These are phyloP conservation scores for Catharus fuscescens DNA, from an alignment of 2,113 vertebrate species.

Conservation along the genomic window DNA sequence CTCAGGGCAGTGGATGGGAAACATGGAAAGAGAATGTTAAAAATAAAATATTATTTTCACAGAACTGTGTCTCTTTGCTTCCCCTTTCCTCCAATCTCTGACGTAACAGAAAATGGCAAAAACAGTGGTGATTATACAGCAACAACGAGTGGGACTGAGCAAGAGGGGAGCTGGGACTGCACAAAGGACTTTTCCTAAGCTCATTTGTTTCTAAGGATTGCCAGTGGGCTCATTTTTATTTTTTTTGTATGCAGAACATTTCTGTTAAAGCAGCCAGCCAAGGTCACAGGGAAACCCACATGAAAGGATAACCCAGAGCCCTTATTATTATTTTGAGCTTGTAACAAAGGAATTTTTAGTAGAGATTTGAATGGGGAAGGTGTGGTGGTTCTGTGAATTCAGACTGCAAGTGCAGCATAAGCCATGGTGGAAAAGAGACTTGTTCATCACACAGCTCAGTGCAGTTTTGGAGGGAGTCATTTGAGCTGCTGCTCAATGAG, in stretches of 20 bases:
- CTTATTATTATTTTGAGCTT: slow-evolving; percentile 43
- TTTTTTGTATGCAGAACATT: slow-evolving; percentile 3
- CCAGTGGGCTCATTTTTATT: background rate
- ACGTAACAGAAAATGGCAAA: background rate
- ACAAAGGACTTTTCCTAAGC: background rate
- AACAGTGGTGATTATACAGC: background rate
- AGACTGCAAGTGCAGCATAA: background rate
- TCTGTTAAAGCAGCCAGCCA: slow-evolving; percentile 1
- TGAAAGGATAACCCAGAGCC: slow-evolving; percentile 9
- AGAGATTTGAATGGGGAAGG: slow-evolving; percentile 1
- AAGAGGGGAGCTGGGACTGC: background rate
- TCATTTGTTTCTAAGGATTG: slow-evolving; percentile 38
- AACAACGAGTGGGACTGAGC: background rate
- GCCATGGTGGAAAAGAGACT: background rate
- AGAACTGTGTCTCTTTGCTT: background rate
- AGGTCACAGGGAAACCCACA: slow-evolving; percentile 48
- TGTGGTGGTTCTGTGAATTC: slow-evolving; percentile 1
- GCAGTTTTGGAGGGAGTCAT: background rate
- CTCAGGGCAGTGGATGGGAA: background rate
- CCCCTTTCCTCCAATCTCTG: background rate
- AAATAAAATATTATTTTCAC: background rate
- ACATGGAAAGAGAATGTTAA: background rate
- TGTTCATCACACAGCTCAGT: background rate
- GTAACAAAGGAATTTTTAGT: background rate
- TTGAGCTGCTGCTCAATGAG: slow-evolving; percentile 28